A percentile compares a stretch with the other conserved stretches of the same genome.
phyloP scores from a whole-genome alignment of 2,797 vertebrate genomes.

The Parauchenoglanis ngamensis region DNA sequence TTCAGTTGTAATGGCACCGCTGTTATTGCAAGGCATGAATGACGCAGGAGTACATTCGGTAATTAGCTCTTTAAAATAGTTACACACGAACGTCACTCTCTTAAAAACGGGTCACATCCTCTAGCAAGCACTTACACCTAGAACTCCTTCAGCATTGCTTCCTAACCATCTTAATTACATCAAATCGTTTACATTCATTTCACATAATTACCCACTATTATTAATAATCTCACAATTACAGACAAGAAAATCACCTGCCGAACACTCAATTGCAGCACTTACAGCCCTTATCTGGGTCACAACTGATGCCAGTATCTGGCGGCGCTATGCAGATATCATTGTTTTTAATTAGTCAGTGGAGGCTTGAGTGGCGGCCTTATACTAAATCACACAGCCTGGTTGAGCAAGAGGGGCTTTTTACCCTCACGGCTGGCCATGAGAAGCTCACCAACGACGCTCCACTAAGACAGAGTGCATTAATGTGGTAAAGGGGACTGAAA shows the following conservation, averaged over 20 bases:
- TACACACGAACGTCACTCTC: not conserved
- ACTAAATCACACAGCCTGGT: constrained; percentile 35
- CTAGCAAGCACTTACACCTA: not conserved
- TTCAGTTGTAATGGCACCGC: not conserved
- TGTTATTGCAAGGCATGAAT: not conserved
- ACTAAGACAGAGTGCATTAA: not conserved
- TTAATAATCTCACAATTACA: constrained; percentile 58
- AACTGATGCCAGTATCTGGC: constrained; percentile 27
- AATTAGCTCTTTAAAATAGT: not conserved
- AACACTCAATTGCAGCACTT: constrained; percentile 70
- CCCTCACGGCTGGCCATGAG: not conserved
- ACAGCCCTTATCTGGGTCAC: constrained; percentile 33
- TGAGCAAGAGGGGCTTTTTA: constrained; percentile 24
- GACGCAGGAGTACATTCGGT: not conserved
- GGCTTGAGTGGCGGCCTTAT: constrained; percentile 33
- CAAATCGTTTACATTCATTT: constrained; percentile 80
- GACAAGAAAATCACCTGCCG: constrained; percentile 71
- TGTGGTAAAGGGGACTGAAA: not conserved
- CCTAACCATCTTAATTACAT: constrained; percentile 73
- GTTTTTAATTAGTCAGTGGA: constrained; percentile 57
- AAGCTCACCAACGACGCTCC: not conserved
- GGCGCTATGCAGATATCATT: constrained; percentile 53
- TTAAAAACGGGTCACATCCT: not conserved
- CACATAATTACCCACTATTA: constrained; percentile 83
- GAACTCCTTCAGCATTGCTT: constrained; percentile 57